Evolutionary conservation across 2,888 invertebrate genomes (phyloP).

Genomic region (Dolichopus griseipennis): DNA sequence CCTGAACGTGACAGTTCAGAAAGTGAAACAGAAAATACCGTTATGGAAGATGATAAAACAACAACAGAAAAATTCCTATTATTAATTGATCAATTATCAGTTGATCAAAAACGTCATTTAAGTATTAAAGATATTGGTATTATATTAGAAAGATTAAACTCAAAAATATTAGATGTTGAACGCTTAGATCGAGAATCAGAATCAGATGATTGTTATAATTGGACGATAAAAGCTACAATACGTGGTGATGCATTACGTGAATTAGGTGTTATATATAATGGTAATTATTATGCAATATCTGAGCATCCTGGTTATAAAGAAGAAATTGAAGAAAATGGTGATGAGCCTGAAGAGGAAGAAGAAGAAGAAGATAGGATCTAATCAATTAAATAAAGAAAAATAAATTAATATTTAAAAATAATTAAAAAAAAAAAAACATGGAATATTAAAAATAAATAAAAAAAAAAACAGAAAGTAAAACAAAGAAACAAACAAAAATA

Average conservation of each 20-base stretch:
- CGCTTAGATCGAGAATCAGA: conserved; percentile 84
- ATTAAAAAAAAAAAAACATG: conserved; percentile 8
- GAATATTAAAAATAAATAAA: background rate
- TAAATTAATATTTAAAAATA: conserved; percentile 24
- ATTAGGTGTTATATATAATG: conserved; percentile 88
- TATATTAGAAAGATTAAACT: conserved; percentile 82
- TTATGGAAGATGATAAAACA: conserved; percentile 82
- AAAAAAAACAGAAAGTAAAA: conserved; percentile 13
- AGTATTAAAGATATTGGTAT: conserved; percentile 93
- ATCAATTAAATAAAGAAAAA: conserved; percentile 35
- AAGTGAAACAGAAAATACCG: conserved; percentile 87
- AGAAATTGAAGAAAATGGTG: conserved; percentile 76
- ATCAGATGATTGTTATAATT: conserved; percentile 89
- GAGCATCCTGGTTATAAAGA: conserved; percentile 91
- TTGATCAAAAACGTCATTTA: conserved; percentile 84
- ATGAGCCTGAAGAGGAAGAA: conserved; percentile 77
- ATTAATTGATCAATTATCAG: conserved; percentile 85
- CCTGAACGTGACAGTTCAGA: conserved; percentile 80
- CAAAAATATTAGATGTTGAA: conserved; percentile 89
- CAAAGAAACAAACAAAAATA: conserved; percentile 18
- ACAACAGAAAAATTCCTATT: conserved; percentile 87
- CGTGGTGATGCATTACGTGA: conserved; percentile 84
- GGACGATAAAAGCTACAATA: conserved; percentile 94
- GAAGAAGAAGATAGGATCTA: conserved; percentile 58
- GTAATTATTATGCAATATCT: conserved; percentile 89